Base-by-base conservation (phyloP, 2,113 vertebrate genomes). In the Nicator chloris region DNA sequence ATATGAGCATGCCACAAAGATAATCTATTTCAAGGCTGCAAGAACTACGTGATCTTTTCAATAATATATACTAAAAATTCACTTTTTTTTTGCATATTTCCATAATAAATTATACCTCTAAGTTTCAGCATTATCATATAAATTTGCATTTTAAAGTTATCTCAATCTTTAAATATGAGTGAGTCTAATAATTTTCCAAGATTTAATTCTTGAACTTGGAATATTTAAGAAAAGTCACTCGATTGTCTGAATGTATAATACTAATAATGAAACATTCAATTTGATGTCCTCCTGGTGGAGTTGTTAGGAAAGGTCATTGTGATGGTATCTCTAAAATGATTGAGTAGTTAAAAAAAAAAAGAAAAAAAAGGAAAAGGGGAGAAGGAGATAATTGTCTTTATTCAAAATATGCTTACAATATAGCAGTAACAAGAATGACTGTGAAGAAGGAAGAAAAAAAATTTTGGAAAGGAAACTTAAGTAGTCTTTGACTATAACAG, bases 61-160 rank as follows among this genome's bases (percentile, higher is more conserved):
- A 86, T 78, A 49, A 73, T 31, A 72, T 7, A 66, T n/a, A 63
- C 21, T 72, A 86, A 40, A 71, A 92, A 59, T 71, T 88, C 16
- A 31, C 61, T 16, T 6, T 39, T 80, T 88, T 71, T 73, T 57
- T 84, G 10, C 40, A 23, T 83, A 35, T 86, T 66, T 94, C n/a
- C 59, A 30, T 82, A 95, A 85, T 81, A 82, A 65, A 86, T 84
- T 81, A 82, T 56, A 71, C 24, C 40, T 70, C 65, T 80, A 70
- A 44, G 24, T 92, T 86, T 89, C 86, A 80, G 24, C 17, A 88
- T 94, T 92, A 93, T 70, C 82, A 65, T 50, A 63, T 23, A 85
- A 59, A 95, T 88, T 94, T 96, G 61, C 75, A 92, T 88, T 93
- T 94, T 44, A 92, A 92, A 93, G 35, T 87, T 70, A 53, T 15